Conservation (phyloP, 2,797 vertebrate genomes). For the Botia almorhae region DNA sequence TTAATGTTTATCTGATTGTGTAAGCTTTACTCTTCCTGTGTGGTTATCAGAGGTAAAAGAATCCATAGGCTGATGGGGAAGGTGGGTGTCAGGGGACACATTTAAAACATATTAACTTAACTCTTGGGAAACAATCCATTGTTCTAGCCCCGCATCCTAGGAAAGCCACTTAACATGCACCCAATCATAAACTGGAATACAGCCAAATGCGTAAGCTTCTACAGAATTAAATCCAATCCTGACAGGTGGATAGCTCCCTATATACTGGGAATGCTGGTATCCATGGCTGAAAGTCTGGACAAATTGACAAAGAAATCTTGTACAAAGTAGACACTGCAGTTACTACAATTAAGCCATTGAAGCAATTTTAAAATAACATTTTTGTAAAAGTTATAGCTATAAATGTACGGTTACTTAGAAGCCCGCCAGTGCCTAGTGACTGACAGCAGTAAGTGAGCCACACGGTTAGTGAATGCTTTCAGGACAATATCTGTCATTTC, state of each 20-base stretch:
- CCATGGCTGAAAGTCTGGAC: conserved; percentile 62
- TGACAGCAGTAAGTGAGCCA: conserved; percentile 74
- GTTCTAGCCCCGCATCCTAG: conserved; percentile 78
- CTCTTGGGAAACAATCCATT: conserved; percentile 79
- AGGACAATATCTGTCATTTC: conserved; percentile 65
- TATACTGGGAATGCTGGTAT: conserved; percentile 67
- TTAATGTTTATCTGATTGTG: conserved; percentile 39
- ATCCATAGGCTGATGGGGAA: conserved; percentile 77
- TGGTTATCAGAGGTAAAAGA: conserved; percentile 67
- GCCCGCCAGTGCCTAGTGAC: conserved; percentile 76
- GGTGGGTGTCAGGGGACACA: conserved; percentile 77
- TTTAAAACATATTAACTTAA: conserved; percentile 84
- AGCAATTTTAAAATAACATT: too few relatives aligned
- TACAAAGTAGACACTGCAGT: background rate
- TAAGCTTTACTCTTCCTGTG: conserved; percentile 67
- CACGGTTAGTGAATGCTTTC: conserved; percentile 70
- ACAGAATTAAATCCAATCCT: conserved; percentile 59
- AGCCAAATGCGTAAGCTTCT: conserved; percentile 37
- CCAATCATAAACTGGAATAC: conserved; percentile 43
- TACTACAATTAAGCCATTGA: background rate
- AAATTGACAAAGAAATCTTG: background rate
- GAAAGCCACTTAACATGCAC: conserved; percentile 68
- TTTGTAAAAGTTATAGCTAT: too few relatives aligned
- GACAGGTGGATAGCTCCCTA: conserved; percentile 77
- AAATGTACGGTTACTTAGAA: conserved; percentile 72